Base-by-base conservation (phyloP, 2,888 invertebrate species). In the Aricia artaxerxes region DNA sequence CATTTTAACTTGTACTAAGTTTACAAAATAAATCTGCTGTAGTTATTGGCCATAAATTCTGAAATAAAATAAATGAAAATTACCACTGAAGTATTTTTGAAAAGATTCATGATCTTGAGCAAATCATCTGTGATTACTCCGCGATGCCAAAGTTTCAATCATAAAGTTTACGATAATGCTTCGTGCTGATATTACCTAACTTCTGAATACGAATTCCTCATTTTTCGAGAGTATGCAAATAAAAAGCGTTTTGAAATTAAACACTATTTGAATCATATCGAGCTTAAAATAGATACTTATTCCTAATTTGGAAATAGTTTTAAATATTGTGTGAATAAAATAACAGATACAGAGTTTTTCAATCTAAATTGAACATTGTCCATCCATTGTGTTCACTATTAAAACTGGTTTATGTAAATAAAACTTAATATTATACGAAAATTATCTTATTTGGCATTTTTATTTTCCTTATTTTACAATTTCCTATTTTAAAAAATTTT, bases 161-260 rank as follows among this genome's bases (percentile, higher is more conserved):
- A 90, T 89, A 88, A 86, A 87, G 87, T 93, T 94, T 93, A 93
- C 88, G 91, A 88, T 92, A 90, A 92, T 92, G 85, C 87, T 85
- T 87, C 91, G 90, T 89, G 91, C 88, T 85, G 87, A 89, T 90
- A 86, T 88, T 91, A 90, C 88, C 89, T 92, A 92, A 89, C 88
- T 89, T 90, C 89, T 88, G 92, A 91, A 92, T 92, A 91, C 90
- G 87, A 92, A 92, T 92, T 90, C 87, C n/a, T 73, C 16, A 49
- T 73, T 44, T 16, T 24, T 1, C 49, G 24, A 7, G 11, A n/a
- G 40, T 7, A 24, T 57, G 5, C 11, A 2, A 11, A 49, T 49
- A 49, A 49, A 49, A 49, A 49, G 9, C 49, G 49, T 49, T 49
- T 49, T 9, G 11, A 49, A 49, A 49, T 49, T 49, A 44, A 44